phyloP scores from a whole-genome alignment of 2,888 invertebrate species.

The Blastobasis lacticolella region DNA sequence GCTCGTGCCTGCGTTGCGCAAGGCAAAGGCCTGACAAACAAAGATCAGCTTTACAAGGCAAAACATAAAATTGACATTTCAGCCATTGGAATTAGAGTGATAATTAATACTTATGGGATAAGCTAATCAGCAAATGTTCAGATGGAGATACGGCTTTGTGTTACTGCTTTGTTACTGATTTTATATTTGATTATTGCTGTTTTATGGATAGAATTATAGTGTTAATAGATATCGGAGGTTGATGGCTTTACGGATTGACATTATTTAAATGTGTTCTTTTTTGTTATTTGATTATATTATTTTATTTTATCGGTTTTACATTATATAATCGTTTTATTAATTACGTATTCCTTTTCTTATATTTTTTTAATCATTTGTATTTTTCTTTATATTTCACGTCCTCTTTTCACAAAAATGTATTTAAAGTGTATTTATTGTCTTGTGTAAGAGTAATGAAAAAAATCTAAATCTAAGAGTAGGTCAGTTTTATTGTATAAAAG shows the following conservation, averaged over 20 bases:
- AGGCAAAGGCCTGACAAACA: slow-evolving; percentile 31
- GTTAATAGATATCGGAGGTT: slow-evolving; percentile 47
- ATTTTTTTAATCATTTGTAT: too few relatives aligned
- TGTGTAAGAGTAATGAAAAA: too few relatives aligned
- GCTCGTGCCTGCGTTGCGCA: slow-evolving; percentile 51
- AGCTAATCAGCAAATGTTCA: slow-evolving; percentile 22
- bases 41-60: slow-evolving; percentile 14
- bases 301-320: too few relatives aligned
- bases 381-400: too few relatives aligned
- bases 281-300: too few relatives aligned
- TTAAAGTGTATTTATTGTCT: too few relatives aligned
- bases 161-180: slow-evolving; percentile 56
- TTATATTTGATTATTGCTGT: slow-evolving; percentile 64
- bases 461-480: too few relatives aligned
- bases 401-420: too few relatives aligned
- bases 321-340: too few relatives aligned
- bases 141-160: slow-evolving; percentile 48
- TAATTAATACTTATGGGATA: slow-evolving; percentile 14
- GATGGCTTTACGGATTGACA: slow-evolving; percentile 29
- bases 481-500: too few relatives aligned
- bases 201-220: slow-evolving; percentile 60
- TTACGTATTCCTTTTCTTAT: too few relatives aligned
- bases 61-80: slow-evolving; percentile 26
- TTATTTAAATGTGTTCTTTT: too few relatives aligned
- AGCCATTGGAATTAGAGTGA: slow-evolving; percentile 19